Percentiles rank a stretch among this genome's conserved stretches.
These are phyloP conservation scores for Bufo gargarizans DNA, from an alignment of 2,113 vertebrate species.

Conservation along the genomic window DNA sequence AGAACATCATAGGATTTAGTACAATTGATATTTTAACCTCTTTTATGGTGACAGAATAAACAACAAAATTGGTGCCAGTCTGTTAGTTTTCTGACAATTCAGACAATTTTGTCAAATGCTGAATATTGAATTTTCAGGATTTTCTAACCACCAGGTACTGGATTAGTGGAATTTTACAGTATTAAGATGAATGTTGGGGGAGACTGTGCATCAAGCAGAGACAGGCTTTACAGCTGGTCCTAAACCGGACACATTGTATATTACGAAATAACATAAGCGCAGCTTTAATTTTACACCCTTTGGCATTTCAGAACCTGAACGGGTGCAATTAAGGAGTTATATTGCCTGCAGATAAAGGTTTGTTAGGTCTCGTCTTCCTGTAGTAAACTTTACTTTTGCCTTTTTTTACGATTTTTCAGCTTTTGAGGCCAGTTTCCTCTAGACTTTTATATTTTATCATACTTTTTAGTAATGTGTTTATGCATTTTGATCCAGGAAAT, in stretches of 20 bases:
- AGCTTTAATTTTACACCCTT: neutral
- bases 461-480: slow-evolving; percentile 44
- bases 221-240: neutral
- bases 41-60: too few relatives aligned
- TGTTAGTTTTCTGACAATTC: too few relatives aligned
- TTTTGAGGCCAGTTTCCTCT: slow-evolving; percentile 31
- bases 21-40: too few relatives aligned
- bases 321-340: slow-evolving; percentile 10
- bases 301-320: neutral
- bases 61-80: too few relatives aligned
- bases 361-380: slow-evolving; percentile 13
- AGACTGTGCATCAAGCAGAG: neutral
- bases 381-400: slow-evolving; percentile 31
- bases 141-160: neutral
- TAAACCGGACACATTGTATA: slow-evolving; percentile 16
- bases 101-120: too few relatives aligned
- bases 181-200: neutral
- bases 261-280: neutral
- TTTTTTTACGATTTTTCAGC: slow-evolving; percentile 22
- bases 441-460: slow-evolving; percentile 41
- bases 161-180: neutral
- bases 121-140: neutral
- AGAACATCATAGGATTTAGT: too few relatives aligned
- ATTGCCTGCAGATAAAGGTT: slow-evolving; percentile 17
- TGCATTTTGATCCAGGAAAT: slow-evolving; percentile 48